These are phyloP conservation scores for Sesia bembeciformis DNA, from an alignment of 2,888 invertebrate species.

Conservation along the genomic window DNA sequence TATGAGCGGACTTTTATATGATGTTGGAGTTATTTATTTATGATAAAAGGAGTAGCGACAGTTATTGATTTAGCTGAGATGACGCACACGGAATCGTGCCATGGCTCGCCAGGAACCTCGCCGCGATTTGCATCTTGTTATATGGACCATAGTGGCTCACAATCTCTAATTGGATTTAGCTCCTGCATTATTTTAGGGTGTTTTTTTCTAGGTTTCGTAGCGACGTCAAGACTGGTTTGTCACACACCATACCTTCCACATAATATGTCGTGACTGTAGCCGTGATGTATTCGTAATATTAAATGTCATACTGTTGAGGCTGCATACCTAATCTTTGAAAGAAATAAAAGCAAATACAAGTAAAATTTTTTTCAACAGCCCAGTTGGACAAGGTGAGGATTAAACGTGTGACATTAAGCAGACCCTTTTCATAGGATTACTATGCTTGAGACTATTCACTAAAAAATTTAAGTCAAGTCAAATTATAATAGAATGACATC, in stretches of 20 bases:
- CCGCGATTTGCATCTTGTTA: constrained; percentile 28
- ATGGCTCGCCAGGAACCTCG: constrained; percentile 8
- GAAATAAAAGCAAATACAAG: constrained; percentile 54
- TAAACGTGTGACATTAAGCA: constrained; percentile 58
- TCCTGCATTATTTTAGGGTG: constrained; percentile 65
- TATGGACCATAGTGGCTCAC: constrained; percentile 24
- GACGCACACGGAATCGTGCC: constrained; percentile 34
- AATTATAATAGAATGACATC: constrained; percentile 32
- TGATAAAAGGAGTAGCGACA: constrained; percentile 50
- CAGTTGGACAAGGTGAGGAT: constrained; percentile 71
- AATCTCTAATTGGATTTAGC: constrained; percentile 28
- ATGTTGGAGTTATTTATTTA: constrained; percentile 65
- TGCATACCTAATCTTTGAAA: constrained; percentile 62
- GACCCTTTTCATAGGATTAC: constrained; percentile 33
- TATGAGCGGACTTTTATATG: constrained; percentile 68
- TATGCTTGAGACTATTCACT: constrained; percentile 34
- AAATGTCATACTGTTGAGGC: constrained; percentile 63
- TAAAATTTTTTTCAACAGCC: constrained; percentile 73
- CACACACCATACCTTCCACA: constrained; percentile 31
- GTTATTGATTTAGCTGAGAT: constrained; percentile 56
- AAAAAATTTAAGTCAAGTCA: constrained; percentile 27
- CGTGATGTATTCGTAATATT: constrained; percentile 62
- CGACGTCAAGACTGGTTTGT: constrained; percentile 51
- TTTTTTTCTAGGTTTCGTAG: constrained; percentile 69
- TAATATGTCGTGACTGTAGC: constrained; percentile 55